Conservation (phyloP, 1,140 invertebrate genomes). For the Marisa cornuarietis region DNA sequence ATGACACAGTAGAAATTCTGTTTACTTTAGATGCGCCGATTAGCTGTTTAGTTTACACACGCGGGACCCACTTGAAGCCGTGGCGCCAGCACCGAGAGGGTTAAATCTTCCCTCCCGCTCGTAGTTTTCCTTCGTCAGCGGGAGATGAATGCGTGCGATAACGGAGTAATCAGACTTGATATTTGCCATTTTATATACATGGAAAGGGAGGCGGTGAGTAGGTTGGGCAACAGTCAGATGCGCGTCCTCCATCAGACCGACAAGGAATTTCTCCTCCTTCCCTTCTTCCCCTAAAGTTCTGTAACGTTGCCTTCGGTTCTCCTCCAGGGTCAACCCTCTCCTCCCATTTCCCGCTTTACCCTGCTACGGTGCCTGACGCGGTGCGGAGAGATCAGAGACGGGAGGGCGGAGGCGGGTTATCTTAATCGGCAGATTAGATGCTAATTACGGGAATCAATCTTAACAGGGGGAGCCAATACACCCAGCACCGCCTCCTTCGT, state of each 20-base stretch:
- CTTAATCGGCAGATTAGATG: constrained; percentile 9
- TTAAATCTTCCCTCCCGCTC: not conserved
- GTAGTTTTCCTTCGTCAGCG: not conserved
- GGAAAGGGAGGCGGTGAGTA: not conserved
- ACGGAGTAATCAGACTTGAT: not conserved
- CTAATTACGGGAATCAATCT: constrained; percentile 5
- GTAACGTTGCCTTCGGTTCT: not conserved
- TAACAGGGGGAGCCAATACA: not conserved
- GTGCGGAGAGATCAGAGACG: constrained; percentile 6
- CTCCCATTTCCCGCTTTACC: not conserved
- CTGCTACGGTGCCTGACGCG: not conserved
- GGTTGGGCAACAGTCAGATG: not conserved
- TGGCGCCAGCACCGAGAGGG: not conserved
- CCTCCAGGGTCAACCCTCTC: not conserved
- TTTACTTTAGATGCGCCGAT: too few species aligned
- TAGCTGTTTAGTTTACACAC: too few species aligned
- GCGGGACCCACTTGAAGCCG: too few species aligned
- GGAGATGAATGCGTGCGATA: not conserved
- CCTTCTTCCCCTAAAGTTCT: not conserved
- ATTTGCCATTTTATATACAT: not conserved
- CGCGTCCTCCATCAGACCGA: not conserved
- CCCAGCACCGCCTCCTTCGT: not conserved
- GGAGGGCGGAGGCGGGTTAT: constrained; percentile 8
- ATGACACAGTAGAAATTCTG: too few species aligned
- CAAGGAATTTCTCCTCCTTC: not conserved